Evolutionary conservation across 2,888 invertebrate species (phyloP), one percentile per base, ranked within the genome.

Genomic region (Pseudoips prasinana): DNA sequence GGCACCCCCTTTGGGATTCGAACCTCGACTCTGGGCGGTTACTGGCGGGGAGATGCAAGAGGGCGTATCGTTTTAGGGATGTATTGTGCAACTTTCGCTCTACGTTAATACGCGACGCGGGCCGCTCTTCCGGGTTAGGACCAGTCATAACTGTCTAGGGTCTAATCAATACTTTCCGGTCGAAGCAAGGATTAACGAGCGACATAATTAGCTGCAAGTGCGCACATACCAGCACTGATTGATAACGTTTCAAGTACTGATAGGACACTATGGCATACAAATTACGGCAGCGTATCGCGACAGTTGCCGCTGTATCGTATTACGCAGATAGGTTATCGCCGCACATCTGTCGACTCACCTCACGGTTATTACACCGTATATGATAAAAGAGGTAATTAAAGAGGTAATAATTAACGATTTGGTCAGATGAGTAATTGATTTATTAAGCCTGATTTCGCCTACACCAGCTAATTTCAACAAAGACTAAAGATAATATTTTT

Each of bases 311-410:
- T 62, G 70, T 68, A 60, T 71, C 75, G 78, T 71, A 84, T 83
- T 83, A 81, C 56, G 41, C 37, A 60, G 81, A 82, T 84, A 84
- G 46, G 64, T 37, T 69, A 72, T 78, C 73, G 44, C 37, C 29
- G 45, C 66, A 59, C 84, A 83, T 82, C 79, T 84, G 84, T 78
- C 71, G 57, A 58, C 39, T 32, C 45, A 35, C 39, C 49, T 50
- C 45, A 47, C 46, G 43, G 41, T 44, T 53, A 49, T 47, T 49
- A 48, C 31, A 35, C 8, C n/a, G 22, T 20, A n/a, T 25, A 25
- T 39, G 33, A 41, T 54, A 33, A 26, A 49, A 20, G 20, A 20
- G 26, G 35, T 27, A 30, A 42, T 39, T 39, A 27, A 39, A 29
- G 36, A n/a, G n/a, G n/a, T n/a, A n/a, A n/a, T n/a, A n/a, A n/a